Base-by-base conservation (phyloP, 2,797 vertebrate species). In the Leptoclinus maculatus region DNA sequence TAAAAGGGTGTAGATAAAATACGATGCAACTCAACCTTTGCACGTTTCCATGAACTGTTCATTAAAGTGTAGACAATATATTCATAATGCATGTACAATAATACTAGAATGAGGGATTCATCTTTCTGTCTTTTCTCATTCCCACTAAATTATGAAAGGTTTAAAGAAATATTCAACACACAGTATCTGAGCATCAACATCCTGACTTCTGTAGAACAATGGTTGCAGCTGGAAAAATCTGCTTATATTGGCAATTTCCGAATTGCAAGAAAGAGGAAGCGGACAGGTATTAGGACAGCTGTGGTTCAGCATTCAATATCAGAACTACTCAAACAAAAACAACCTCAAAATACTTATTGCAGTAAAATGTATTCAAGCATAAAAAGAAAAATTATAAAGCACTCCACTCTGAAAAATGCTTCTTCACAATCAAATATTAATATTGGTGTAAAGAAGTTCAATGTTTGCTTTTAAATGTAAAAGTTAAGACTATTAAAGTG, bases 191-290 rank as follows among this genome's bases (percentile, higher is more conserved):
- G 16, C 11, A 54, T 53, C 38, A 38, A 11, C 53, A 41, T 7
- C 41, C 51, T 21, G 51, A 23, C 38, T 4, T 29, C 32, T 62
- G 36, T 25, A 19, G 57, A 4, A 21, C 29, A 34, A 0, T 5
- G 9, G 13, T 41, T 41, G 8, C 32, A 69, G 68, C 32, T 60
- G 68, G 2, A 11, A 23, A 58, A 9, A 75, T 11, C n/a, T 17
- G 8, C 0, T 32, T 34, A 3, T 4, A 6, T 36, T 29, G 32
- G 13, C 21, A 21, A 19, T 60, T 29, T 64, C 41, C 21, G 11
- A 34, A 38, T 2, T 0, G 4, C 2, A 51, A 6, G 57, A 82
- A 71, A 79, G 49, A 78, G 76, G 84, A 86, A 85, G 66, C n/a
- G 8, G 41, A 23, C 0, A 0, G 45, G 32, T 7, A 1, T 11